phyloP scores from a whole-genome alignment of 2,888 invertebrate genomes.

The Bembecia ichneumoniformis region DNA sequence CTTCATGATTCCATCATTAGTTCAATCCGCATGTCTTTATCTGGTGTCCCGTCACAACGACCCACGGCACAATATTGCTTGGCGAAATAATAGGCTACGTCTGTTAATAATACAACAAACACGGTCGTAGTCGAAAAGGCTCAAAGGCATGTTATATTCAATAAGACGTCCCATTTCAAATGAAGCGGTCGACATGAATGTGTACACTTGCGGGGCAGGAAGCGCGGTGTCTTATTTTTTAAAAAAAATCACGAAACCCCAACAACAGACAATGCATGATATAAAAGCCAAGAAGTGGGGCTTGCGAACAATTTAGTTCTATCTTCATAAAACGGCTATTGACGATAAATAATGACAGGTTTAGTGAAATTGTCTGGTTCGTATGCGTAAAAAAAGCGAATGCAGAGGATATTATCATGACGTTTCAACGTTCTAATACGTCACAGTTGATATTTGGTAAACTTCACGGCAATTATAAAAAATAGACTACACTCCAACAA shows the following conservation, averaged over 20 bases:
- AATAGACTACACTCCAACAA: too few relatives aligned
- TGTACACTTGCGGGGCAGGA: conserved; percentile 64
- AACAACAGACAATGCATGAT: conserved; percentile 33
- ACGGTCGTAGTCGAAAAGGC: conserved; percentile 62
- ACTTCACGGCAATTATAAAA: too few relatives aligned
- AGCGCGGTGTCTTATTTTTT: conserved; percentile 62
- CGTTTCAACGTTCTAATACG: neutral
- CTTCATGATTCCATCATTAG: neutral
- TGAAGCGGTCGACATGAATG: conserved; percentile 37
- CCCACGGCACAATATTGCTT: conserved; percentile 36
- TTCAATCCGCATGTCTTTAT: conserved; percentile 8
- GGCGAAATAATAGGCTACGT: conserved; percentile 39
- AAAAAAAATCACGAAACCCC: conserved; percentile 37
- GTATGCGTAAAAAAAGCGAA: neutral
- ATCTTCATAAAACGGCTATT: conserved; percentile 19
- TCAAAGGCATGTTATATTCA: conserved; percentile 57
- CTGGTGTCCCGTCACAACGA: conserved; percentile 22
- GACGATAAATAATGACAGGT: conserved; percentile 27
- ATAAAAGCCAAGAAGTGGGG: conserved; percentile 36
- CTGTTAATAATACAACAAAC: conserved; percentile 50
- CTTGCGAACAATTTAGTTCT: conserved; percentile 29
- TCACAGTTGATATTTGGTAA: too few relatives aligned
- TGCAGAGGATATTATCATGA: conserved; percentile 2
- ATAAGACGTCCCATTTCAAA: conserved; percentile 36
- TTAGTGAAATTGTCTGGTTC: conserved; percentile 3